A percentile compares a stretch with the other conserved stretches of the same genome.
phyloP scores from a whole-genome alignment of 1,140 invertebrate species.

The Bilobella aurantiaca region DNA sequence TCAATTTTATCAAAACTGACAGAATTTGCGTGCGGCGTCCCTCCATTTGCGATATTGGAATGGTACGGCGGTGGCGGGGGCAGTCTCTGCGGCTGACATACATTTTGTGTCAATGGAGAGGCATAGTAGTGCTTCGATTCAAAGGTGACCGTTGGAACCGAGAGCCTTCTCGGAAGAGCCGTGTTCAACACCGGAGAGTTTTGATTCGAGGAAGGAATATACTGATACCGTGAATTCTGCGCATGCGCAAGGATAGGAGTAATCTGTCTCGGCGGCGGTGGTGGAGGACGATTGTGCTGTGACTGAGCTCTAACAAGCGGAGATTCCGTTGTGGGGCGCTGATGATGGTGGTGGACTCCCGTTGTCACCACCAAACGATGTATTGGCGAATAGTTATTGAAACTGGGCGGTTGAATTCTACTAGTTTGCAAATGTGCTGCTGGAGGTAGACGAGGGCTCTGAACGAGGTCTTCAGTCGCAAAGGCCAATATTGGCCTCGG shows the following conservation, averaged over 20 bases:
- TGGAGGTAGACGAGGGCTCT: conserved; percentile 2
- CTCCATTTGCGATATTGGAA: no score
- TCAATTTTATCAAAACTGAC: not conserved
- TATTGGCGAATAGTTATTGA: conserved; percentile 35
- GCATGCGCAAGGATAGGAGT: conserved; percentile 21
- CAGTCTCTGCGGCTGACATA: not conserved
- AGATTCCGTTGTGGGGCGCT: conserved; percentile 21
- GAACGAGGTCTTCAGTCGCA: not conserved
- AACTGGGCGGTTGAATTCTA: conserved; percentile 31
- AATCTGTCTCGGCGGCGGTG: not conserved
- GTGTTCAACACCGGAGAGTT: conserved; percentile 31
- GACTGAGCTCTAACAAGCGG: conserved; percentile 11
- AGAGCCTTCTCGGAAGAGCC: not conserved
- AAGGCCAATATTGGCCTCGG: not conserved
- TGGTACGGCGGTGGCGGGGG: no score
- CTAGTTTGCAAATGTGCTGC: conserved; percentile 12
- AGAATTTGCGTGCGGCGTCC: not conserved
- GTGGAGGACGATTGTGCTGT: not conserved
- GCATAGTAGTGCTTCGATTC: conserved; percentile 10
- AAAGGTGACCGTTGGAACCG: not conserved
- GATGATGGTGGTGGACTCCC: conserved; percentile 19
- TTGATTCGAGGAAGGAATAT: conserved; percentile 34
- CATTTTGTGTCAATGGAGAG: not conserved
- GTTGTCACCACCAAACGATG: conserved; percentile 34
- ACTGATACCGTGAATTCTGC: conserved; percentile 32